Base-by-base conservation (phyloP, 2,113 vertebrate species). In the Petrocephalus microphthalmus region DNA sequence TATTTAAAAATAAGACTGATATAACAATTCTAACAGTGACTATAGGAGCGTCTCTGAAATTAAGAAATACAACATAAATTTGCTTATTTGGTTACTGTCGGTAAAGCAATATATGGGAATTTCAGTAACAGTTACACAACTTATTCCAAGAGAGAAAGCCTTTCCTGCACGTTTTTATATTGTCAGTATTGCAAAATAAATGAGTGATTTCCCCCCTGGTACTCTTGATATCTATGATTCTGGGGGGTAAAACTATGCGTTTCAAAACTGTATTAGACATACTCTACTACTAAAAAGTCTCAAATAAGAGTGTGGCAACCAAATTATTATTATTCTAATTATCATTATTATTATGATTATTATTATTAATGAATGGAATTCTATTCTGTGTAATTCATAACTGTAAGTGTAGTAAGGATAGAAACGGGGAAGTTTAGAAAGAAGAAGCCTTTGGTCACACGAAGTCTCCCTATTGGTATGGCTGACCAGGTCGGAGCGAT, bases 371-470 rank as follows among this genome's bases (percentile, higher is more conserved):
- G 4, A 25, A 85, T 33, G 22, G 29, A 56, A 78, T 78, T 71
- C 15, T 78, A 37, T 78, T 37, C 29, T 42, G 33, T 2, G 15
- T 37, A 78, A 78, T 42, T 37, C 15, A 42, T 78, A 42, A 42
- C 37, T 74, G 29, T 67, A 67, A 29, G n/a, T 29, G n/a, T 67
- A 67, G 60, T 29, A 29, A 67, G 11, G n/a, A n/a, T 67, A 45
- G 19, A n/a, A n/a, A n/a, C 17, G 19, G 49, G 81, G 81, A 83
- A 3, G 45, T 49, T 83, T 4, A 83, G 5, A 83, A 83, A n/a
- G 42, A 49, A 82, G 54, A 88, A 25, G 33, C 87, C 71, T 83
- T 88, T 88, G 33, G 87, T 47, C 74, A 20, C 57, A 83, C 71
- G 10, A 56, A 78, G 87, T 74, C 49, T 20, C 54, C 51, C 52